Evolutionary conservation across 2,888 invertebrate genomes (phyloP).

Genomic region (Macaria liturata): DNA sequence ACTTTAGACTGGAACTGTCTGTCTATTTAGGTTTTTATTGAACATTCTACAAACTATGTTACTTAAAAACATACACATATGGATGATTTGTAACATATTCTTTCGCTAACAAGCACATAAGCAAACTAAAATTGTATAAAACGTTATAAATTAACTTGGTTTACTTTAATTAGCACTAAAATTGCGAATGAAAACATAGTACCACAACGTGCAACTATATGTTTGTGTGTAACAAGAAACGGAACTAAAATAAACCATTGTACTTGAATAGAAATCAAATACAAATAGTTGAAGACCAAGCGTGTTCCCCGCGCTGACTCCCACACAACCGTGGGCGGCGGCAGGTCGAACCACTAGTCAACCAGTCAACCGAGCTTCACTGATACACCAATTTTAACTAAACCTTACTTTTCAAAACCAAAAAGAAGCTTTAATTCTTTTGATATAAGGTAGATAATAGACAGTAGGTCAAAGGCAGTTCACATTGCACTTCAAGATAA

Average conservation of each 20-base stretch:
- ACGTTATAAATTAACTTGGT: no score
- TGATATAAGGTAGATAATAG: slow-evolving; percentile 10
- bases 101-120: no score
- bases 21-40: not conserved
- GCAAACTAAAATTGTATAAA: no score
- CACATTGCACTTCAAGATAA: slow-evolving; percentile 33
- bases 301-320: slow-evolving; percentile 39
- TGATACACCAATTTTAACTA: slow-evolving; percentile 11
- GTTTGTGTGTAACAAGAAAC: no score
- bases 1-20: not conserved
- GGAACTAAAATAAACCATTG: no score
- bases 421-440: slow-evolving; percentile 12
- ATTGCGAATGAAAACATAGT: no score
- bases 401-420: slow-evolving; percentile 8
- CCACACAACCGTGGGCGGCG: slow-evolving; percentile 46
- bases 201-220: no score
- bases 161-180: no score
- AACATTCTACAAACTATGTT: no score
- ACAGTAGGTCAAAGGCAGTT: slow-evolving; percentile 1
- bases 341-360: slow-evolving; percentile 38
- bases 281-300: slow-evolving; percentile 42
- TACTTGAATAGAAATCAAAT: slow-evolving; percentile 29
- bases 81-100: no score
- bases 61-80: no score
- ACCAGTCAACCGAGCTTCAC: slow-evolving; percentile 35